Conservation (phyloP, 1,140 invertebrate species). For the Scylla paramamosain region DNA sequence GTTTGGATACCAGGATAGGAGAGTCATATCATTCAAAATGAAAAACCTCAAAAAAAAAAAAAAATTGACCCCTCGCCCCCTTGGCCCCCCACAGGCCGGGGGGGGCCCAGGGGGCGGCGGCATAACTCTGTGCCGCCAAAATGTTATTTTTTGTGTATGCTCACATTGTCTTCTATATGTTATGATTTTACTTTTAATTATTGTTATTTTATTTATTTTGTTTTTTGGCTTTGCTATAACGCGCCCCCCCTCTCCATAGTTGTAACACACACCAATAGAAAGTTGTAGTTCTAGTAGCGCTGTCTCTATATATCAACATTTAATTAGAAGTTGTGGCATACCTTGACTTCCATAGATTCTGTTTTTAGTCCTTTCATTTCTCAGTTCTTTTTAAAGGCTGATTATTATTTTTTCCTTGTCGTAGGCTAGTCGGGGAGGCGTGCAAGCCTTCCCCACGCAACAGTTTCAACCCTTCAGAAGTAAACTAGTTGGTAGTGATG, state of each 20-base stretch:
- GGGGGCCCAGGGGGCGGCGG: not conserved
- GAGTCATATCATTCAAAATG: conserved; percentile 66
- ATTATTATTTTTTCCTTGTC: conserved; percentile 56
- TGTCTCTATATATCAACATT: conserved; percentile 60
- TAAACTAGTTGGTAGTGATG: conserved; percentile 53
- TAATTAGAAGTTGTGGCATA: conserved; percentile 55
- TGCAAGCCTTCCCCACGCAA: not conserved
- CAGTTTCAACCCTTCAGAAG: conserved; percentile 42
- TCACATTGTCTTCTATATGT: conserved; percentile 77
- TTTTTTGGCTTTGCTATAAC: conserved; percentile 74
- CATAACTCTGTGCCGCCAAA: conserved; percentile 40
- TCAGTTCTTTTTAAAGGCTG: conserved; percentile 49
- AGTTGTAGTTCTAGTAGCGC: conserved; percentile 58
- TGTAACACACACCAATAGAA: conserved; percentile 71
- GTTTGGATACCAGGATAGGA: conserved; percentile 75
- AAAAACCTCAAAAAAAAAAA: conserved; percentile 40
- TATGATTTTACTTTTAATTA: conserved; percentile 67
- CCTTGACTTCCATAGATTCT: conserved; percentile 59
- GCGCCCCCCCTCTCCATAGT: conserved; percentile 74
- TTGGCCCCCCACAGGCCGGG: conserved; percentile 66
- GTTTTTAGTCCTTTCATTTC: conserved; percentile 56
- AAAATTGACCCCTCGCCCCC: conserved; percentile 51
- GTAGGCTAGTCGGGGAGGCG: conserved; percentile 42
- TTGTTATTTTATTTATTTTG: conserved; percentile 60
- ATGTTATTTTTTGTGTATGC: conserved; percentile 71